Evolutionary conservation across 2,113 vertebrate genomes (phyloP), one percentile per base, ranked within the genome.

Genomic region (Athene cunicularia): DNA sequence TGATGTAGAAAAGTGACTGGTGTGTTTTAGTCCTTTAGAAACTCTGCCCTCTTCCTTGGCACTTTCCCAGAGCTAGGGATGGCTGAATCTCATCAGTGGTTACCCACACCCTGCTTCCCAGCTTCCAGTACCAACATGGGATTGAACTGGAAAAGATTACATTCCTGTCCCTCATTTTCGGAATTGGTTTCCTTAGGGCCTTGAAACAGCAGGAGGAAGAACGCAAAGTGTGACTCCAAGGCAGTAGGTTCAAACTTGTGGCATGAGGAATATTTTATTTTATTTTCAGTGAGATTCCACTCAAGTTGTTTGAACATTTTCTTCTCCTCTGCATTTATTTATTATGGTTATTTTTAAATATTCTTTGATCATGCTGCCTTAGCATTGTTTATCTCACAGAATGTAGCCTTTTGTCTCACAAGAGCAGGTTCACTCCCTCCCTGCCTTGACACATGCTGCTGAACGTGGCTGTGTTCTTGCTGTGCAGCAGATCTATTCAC

Each of bases 401-500:
- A 56, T 63, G 56, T 90, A 55, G 80, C 70, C 85, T 95, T 98
- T 97, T 96, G 94, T 97, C 83, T 96, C 86, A 76, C 79, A 84
- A 76, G 63, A 93, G 56, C 75, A n/a, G 71, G 94, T 90, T 96
- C 67, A 39, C 59, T 93, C 88, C 90, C 79, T 96, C 91, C 77
- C 87, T 95, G 88, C 49, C 94, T 80, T 90, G 95, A 94, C 83
- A 86, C 88, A 77, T 56, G 41, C 90, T 91, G 93, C 92, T 6
- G 41, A 91, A 77, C 19, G 11, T 92, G 92, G 80, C 66, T 47
- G 79, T 45, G 55, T 85, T 93, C 96, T 95, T 83, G 90, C 95
- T 95, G 96, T 92, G 97, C 89, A 58, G 93, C 22, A 7, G 83
- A 91, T 93, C 96, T 96, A 53, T 97, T 98, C 96, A 89, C 64